Conservation (phyloP, 2,888 invertebrate species). For the Hypena proboscidalis region DNA sequence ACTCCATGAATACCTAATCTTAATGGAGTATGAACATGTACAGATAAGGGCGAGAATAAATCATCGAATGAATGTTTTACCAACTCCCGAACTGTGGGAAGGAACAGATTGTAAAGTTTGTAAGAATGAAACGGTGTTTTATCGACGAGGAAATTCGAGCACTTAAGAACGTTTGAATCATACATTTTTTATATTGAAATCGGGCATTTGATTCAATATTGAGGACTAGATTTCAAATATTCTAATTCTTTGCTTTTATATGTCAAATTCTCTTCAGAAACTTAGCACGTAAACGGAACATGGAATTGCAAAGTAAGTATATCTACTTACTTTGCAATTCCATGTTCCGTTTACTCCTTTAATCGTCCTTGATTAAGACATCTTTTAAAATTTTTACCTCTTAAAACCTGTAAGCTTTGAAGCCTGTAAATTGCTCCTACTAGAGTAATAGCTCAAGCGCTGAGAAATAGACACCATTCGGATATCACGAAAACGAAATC, state of each 20-base stretch:
- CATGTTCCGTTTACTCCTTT: no score
- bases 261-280: no score
- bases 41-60: slow-evolving; percentile 76
- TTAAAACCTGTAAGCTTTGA: no score
- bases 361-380: no score
- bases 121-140: slow-evolving; percentile 43
- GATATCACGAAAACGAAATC: slow-evolving; percentile 54
- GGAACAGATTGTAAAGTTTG: slow-evolving; percentile 70
- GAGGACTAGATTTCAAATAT: no score
- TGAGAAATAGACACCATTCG: slow-evolving; percentile 31
- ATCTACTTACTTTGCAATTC: no score
- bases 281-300: no score
- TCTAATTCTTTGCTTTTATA: no score
- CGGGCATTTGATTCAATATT: slow-evolving; percentile 19
- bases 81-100: slow-evolving; percentile 78
- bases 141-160: slow-evolving; percentile 36
- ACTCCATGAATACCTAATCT: slow-evolving; percentile 80
- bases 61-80: slow-evolving; percentile 73
- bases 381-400: no score
- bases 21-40: slow-evolving; percentile 74
- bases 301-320: no score
- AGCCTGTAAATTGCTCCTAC: neutral
- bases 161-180: slow-evolving; percentile 46
- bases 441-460: slow-evolving; percentile 7
- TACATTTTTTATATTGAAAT: slow-evolving; percentile 45